These are phyloP conservation scores for Columba livia DNA, from an alignment of 2,113 vertebrate genomes.

Conservation along the genomic window DNA sequence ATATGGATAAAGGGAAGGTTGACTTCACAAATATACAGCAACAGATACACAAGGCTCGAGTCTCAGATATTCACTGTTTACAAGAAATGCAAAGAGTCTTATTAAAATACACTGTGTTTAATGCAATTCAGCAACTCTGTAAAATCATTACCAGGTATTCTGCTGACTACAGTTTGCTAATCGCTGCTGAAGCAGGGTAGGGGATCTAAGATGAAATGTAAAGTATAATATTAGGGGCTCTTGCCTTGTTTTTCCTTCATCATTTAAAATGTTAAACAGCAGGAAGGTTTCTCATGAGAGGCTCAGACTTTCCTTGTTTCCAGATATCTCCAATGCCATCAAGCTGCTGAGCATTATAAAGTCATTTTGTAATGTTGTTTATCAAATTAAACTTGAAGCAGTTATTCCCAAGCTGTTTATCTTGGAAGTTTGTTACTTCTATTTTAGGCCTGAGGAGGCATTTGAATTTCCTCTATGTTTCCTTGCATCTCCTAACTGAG, in stretches of 20 bases:
- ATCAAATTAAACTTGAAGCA: conserved; percentile 36
- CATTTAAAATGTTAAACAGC: not conserved
- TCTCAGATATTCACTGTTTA: not conserved
- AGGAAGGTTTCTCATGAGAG: conserved; percentile 14
- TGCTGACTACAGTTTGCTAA: not conserved
- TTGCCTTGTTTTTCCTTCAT: not conserved
- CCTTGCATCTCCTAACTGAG: not conserved
- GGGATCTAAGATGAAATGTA: not conserved
- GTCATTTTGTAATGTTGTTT: conserved; percentile 35
- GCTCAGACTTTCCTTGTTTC: conserved; percentile 1
- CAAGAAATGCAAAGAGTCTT: not conserved
- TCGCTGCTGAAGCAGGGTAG: not conserved
- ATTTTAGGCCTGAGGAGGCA: conserved; percentile 42
- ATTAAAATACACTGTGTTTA: not conserved
- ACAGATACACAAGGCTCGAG: not conserved
- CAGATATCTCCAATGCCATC: conserved; percentile 16
- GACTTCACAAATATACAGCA: not conserved
- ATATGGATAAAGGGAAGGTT: not conserved
- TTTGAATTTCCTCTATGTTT: conserved; percentile 6
- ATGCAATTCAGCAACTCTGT: not conserved
- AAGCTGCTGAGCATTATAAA: conserved; percentile 26
- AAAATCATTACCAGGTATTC: accelerated
- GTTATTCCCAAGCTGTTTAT: conserved; percentile 45
- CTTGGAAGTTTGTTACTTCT: conserved; percentile 52
- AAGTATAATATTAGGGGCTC: not conserved